Evolutionary conservation across 2,888 invertebrate species (phyloP), one percentile per base, ranked within the genome.

Genomic region (Neoaliturus tenellus): DNA sequence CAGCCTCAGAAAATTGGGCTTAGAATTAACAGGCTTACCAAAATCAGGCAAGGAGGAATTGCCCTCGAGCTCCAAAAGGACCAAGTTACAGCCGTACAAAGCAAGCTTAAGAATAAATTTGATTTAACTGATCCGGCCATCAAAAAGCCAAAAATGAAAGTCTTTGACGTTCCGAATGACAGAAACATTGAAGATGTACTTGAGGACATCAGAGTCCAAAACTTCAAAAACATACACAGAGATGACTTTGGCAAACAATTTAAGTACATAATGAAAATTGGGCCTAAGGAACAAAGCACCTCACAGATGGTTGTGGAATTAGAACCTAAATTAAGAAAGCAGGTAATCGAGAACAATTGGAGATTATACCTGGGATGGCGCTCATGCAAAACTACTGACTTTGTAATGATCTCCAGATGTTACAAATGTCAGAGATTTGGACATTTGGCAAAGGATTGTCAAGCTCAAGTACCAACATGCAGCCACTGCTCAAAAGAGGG

Each of bases 391-490:
- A 71, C 86, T 0, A 58, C 75, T 10, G 86, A 86, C 69, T 86
- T 71, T 35, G 39, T 84, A 3, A 44, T 41, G 0, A 51, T 85
- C 0, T 78, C 86, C 0, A 81, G 86, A 39, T 87, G 87, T 80
- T 87, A 69, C 58, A 86, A 85, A 71, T 87, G 86, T 33, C 86
- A 87, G 17, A 20, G 17, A 3, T 85, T 71, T 28, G 86, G 86
- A 0, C 87, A 87, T 39, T 84, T 0, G 83, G 85, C 39, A 14
- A 81, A 80, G 85, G 17, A 84, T 39, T 67, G 58, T 55, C 10
- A 82, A 82, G 10, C 82, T 1, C 0, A 55, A 51, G 0, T 35
- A 8, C n/a, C 28, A 20, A 58, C 48, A 0, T 87, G 87, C 58
- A 67, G 81, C 0, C 85, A 86, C 80, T 87, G 87, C 28, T 41